Evolutionary conservation across 2,797 vertebrate genomes (phyloP).

Genomic region (Carcharodon carcharias): DNA sequence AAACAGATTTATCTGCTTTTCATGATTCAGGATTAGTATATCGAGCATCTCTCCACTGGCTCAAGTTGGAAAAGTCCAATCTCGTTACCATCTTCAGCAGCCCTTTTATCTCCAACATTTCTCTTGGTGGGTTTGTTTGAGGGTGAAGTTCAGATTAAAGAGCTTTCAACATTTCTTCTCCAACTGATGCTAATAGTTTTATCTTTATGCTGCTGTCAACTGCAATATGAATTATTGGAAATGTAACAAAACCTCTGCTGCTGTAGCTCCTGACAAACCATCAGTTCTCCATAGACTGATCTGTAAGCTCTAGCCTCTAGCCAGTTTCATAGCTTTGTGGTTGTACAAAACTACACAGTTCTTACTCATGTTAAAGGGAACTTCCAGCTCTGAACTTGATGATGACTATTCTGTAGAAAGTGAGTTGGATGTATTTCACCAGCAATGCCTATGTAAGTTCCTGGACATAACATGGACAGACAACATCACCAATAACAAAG

Average conservation of each 20-base stretch:
- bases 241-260: neutral
- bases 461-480: no score
- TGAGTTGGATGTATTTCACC: no score
- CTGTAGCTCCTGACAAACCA: neutral
- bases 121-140: neutral
- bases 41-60: neutral
- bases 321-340: neutral
- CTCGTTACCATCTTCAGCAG: neutral
- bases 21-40: neutral
- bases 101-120: neutral
- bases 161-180: neutral
- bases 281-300: neutral
- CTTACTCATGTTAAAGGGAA: neutral
- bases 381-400: neutral
- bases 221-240: neutral
- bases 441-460: no score
- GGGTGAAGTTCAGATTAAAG: neutral
- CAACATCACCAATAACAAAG: no score
- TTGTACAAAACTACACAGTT: neutral
- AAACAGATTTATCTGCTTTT: neutral
- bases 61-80: neutral
- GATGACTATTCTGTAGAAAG: neutral
- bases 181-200: neutral
- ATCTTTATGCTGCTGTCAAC: neutral
- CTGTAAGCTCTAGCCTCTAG: neutral